A percentile compares a stretch with the other conserved stretches of the same genome.
These are phyloP conservation scores for Crotalus viridis DNA, from an alignment of 2,113 vertebrate species.

Conservation along the genomic window DNA sequence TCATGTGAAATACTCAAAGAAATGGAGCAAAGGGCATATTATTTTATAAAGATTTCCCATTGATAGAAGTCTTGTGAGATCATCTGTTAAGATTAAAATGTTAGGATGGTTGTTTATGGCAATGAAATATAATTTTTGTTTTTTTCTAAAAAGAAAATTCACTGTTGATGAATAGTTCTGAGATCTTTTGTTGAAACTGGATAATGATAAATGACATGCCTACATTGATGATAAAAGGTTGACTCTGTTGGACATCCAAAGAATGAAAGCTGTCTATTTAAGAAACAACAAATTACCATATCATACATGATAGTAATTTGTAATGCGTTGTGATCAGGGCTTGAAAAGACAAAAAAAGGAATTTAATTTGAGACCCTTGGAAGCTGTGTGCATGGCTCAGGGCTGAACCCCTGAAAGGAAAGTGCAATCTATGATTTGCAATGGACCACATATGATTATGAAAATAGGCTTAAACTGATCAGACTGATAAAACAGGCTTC, in stretches of 20 bases:
- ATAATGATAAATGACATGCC: neutral
- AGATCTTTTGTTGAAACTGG: neutral
- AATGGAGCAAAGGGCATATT: neutral
- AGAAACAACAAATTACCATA: neutral
- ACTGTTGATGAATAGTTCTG: neutral
- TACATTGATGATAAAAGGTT: neutral
- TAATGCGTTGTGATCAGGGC: neutral
- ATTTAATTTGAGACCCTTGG: neutral
- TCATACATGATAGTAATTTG: neutral
- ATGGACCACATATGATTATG: neutral
- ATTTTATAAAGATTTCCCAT: constrained; percentile 7
- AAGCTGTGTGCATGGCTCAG: neutral
- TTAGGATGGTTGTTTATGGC: neutral
- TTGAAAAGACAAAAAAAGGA: neutral
- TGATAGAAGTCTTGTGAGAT: constrained; percentile 6
- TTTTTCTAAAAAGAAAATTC: neutral
- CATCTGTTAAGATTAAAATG: neutral
- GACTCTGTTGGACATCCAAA: neutral
- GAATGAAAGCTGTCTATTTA: neutral
- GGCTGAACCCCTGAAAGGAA: neutral
- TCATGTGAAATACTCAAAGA: constrained; percentile 10
- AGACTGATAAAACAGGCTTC: neutral
- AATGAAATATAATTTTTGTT: neutral
- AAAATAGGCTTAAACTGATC: neutral
- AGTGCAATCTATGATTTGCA: neutral